Evolutionary conservation across 2,113 vertebrate species (phyloP), one percentile per base, ranked within the genome.

Genomic region (Ardeotis arabs): DNA sequence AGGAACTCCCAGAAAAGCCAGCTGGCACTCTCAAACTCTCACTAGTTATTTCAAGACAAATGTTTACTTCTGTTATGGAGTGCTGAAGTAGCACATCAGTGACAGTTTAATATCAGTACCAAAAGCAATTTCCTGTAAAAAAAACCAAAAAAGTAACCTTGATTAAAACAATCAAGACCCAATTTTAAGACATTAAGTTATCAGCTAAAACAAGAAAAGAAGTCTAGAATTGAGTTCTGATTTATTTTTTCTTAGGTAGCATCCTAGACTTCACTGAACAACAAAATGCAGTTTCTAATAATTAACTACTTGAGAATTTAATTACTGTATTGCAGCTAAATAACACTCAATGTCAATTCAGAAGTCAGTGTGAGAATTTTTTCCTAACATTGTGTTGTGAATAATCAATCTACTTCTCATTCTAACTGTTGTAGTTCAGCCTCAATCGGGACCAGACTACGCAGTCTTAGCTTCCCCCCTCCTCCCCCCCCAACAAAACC

Each of bases 61-160:
- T 88, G 84, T 97, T 97, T 96, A 95, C 95, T 93, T 95, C 96
- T 92, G 95, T 95, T 95, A 97, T 92, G 80, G 76, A 77, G 86
- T 95, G 96, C 72, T 94, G 47, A 96, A 95, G 67, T 67, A 95
- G 77, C 84, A 83, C 91, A 92, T 92, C 86, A 91, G 84, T 85
- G 81, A 93, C 93, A 94, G 91, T 74, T 95, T 94, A 80, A 91
- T 92, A 73, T 72, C 33, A 84, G 39, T 37, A 88, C 77, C 37
- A 91, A 95, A 80, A 94, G 89, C 72, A 91, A 95, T 95, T 95
- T 95, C 92, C 94, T 91, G 73, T 44, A 78, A 39, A 95, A 78
- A 39, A 95, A 97, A 94, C 69, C 37, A 50, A 55, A 91, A 77
- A 82, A 89, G 41, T 87, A 85, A 85, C 74, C 88, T 79, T 55